phyloP scores from a whole-genome alignment of 2,113 vertebrate genomes.

The Tylochromis polylepis region DNA sequence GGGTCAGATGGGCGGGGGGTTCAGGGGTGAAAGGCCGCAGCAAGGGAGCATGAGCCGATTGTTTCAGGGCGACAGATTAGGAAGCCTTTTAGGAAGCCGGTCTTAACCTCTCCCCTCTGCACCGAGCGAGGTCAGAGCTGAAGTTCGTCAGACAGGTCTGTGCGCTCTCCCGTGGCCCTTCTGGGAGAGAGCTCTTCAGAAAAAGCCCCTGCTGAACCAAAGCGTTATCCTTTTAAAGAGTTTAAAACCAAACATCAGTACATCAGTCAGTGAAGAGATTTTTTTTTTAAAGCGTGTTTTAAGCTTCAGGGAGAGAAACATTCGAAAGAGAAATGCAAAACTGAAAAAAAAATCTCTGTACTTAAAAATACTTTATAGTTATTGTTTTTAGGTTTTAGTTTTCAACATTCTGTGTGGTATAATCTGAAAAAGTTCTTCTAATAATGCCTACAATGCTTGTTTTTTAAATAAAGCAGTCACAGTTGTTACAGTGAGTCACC shows the following conservation, averaged over 20 bases:
- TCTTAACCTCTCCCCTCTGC: conserved; percentile 27
- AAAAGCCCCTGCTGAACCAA: conserved; percentile 6
- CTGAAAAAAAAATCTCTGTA: too few species aligned
- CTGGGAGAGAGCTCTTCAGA: conserved; percentile 25
- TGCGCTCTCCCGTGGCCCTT: conserved; percentile 38
- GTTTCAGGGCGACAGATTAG: conserved; percentile 30
- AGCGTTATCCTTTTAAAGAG: not conserved
- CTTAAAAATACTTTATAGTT: not conserved
- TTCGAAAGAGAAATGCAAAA: not conserved
- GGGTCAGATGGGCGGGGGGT: conserved; percentile 11
- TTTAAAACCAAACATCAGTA: not conserved
- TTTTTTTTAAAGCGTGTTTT: not conserved
- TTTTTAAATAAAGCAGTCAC: not conserved
- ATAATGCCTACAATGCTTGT: not conserved
- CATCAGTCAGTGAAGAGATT: not conserved
- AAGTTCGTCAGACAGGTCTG: conserved; percentile 18
- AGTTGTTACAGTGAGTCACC: not conserved
- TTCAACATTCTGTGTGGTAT: not conserved
- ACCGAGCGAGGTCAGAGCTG: conserved; percentile 43
- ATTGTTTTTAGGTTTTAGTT: not conserved
- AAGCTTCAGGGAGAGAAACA: not conserved
- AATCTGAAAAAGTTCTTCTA: accelerated
- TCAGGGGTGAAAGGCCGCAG: conserved; percentile 37
- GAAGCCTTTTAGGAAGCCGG: conserved; percentile 51
- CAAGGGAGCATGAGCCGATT: conserved; percentile 17